Evolutionary conservation across 2,797 vertebrate genomes (phyloP), one percentile per base, ranked within the genome.

Genomic region (Thripadectes ignobilis): DNA sequence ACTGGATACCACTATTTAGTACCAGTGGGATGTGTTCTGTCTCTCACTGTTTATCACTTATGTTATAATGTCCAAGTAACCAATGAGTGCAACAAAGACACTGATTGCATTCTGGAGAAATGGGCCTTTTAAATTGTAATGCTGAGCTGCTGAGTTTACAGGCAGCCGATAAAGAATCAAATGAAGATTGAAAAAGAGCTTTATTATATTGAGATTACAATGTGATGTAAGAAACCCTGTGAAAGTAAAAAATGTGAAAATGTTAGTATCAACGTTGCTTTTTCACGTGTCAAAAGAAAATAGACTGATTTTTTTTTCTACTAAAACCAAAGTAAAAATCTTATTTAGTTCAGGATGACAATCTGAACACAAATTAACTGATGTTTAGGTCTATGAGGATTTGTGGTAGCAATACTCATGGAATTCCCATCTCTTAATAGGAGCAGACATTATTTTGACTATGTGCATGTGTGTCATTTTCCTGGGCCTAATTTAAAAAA

Each of bases 31-130:
- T 76, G 65, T 84, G 43, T 24, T 81, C 55, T 62, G 22, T 66
- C 38, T 82, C 59, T 88, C 66, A 77, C 55, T 88, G 39, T 95
- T 95, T 94, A 85, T 92, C 93, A 87, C 2, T 80, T 80, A 59
- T 68, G 38, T 82, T 85, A 65, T 74, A 88, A 71, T 36, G 49
- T n/a, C 30, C 63, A 67, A 91, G 52, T 82, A 92, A 57, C 59
- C 82, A 88, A 72, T 91, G 57, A 57, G n/a, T 73, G 66, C 74
- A 94, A 83, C 66, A 85, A 93, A 95, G 81, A 77, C 23, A 65
- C 41, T 83, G 58, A 94, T 78, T 80, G 26, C 36, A 54, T 84
- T 94, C 81, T 91, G 93, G 80, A 95, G 84, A 96, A 96, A 88
- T 66, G 38, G 73, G 14, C 13, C 65, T 95, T 95, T 94, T 72